Conservation (phyloP, 2,113 vertebrate species). For the Neolamprologus falcicula region DNA sequence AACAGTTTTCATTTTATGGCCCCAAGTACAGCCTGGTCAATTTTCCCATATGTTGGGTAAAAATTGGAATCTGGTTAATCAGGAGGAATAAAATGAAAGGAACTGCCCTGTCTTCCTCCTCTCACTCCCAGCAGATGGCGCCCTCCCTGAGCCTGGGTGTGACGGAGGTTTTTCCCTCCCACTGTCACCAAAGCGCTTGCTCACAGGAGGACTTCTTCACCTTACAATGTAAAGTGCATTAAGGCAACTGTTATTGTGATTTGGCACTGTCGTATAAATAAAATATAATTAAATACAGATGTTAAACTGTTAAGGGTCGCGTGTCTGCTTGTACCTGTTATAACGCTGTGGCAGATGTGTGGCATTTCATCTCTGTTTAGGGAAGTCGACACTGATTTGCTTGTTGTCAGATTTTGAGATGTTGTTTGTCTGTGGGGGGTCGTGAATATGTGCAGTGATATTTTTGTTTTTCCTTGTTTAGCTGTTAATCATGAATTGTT, state of each 20-base stretch:
- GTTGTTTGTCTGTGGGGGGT: neutral
- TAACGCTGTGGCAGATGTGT: neutral
- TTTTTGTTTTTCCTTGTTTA: neutral
- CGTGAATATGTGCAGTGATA: neutral
- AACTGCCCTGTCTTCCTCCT: fast-evolving
- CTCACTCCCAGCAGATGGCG: neutral
- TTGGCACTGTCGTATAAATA: fast-evolving
- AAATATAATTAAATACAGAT: neutral
- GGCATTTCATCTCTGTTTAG: neutral
- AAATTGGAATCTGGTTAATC: neutral
- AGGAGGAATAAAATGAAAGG: neutral
- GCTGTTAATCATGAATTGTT: neutral
- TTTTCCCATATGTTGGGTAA: neutral
- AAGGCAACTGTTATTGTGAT: neutral
- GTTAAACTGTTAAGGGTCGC: neutral
- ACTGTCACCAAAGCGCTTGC: fast-evolving
- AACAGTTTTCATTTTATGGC: fast-evolving
- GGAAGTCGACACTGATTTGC: fast-evolving
- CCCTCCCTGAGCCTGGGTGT: neutral
- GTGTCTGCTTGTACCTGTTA: neutral
- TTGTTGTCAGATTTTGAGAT: neutral
- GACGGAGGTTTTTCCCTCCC: neutral
- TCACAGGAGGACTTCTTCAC: fast-evolving
- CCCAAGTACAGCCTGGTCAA: fast-evolving
- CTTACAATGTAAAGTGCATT: neutral